Base-by-base conservation (phyloP, 35 echinoderm and acorn worm species). In the Lytechinus variegatus region DNA sequence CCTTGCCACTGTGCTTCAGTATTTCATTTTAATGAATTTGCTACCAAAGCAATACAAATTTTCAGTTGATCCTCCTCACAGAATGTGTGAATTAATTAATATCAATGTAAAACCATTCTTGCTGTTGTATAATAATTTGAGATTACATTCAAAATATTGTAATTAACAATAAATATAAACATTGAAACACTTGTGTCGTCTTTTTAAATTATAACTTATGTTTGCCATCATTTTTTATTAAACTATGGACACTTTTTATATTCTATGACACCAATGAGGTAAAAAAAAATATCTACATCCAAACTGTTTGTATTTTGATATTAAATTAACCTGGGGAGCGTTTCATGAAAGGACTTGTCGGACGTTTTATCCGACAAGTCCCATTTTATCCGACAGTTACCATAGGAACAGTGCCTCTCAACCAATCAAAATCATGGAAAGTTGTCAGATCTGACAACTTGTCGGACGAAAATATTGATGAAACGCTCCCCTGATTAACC, bases 141-240 rank as follows among this genome's bases (percentile, higher is more conserved):
- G 66, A 86, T 86, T 86, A 86, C 66, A 86, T 86, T 86, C 66
- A 86, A 86, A 86, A 86, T 86, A 86, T 86, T 86, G 66, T 86
- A 86, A 86, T 86, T 86, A 86, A 86, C 66, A 86, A 86, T 86
- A 86, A 86, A 86, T n/a, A 86, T 11, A 86, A 86, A 86, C 66
- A 86, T 86, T 86, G 66, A 86, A 86, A 86, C 66, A 86, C 66
- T 86, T 86, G 66, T 86, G 66, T 86, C 66, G 66, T 86, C 66
- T 86, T 86, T 86, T 86, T 86, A 86, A 86, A 86, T 86, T 86
- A 86, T 86, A 86, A 86, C 66, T 86, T 86, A 86, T 86, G 66
- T 86, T 86, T 86, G 66, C 66, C 66, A 86, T 86, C 66, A 86
- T 86, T 86, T 86, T 86, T 86, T 86, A 86, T 86, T 86, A 86